Base-by-base conservation (phyloP, 2,113 vertebrate species). In the Ascaphus truei region DNA sequence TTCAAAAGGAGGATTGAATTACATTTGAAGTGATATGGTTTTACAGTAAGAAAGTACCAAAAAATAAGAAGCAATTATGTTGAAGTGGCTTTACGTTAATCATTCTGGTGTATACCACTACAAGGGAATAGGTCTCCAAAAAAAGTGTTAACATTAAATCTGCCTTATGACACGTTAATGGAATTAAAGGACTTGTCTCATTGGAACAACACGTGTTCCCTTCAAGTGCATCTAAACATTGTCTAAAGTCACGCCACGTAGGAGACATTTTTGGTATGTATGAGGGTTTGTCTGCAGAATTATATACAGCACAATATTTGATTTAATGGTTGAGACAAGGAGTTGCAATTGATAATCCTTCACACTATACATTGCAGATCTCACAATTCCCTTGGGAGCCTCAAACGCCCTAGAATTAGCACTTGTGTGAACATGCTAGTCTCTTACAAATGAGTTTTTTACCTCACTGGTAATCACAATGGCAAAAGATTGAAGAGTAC, bases 31-130 rank as follows among this genome's bases (percentile, higher is more conserved):
- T 56, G 64, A 67, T 45, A 25, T 12, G 52, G 7, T 23, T 66
- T 43, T 55, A 39, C 63, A 30, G 63, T n/a, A 39, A n/a, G 6
- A 67, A 67, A 33, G 41, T 52, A 47, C 36, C 25, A 57, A 45
- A 56, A 64, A 43, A 51, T 26, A 56, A 37, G 3, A 67, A 56
- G 51, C 64, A 57, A 67, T 67, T 67, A 67, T 18, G 15, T 57
- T 67, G 51, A 67, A 67, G 64, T 25, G 64, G 51, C 16, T 57
- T 67, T 57, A 67, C 23, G 64, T 45, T 67, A 57, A 67, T 67
- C 51, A 67, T 33, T 57, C n/a, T 10, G 52, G 52, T 16, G 37
- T 41, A 8, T 25, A 29, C 37, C 1, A 30, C n/a, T 9, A 27
- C 26, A 23, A 6, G 52, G 51, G 34, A 23, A 57, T n/a, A 57